phyloP scores from a whole-genome alignment of 2,113 vertebrate genomes.

The Neodontobutis hainanensis region DNA sequence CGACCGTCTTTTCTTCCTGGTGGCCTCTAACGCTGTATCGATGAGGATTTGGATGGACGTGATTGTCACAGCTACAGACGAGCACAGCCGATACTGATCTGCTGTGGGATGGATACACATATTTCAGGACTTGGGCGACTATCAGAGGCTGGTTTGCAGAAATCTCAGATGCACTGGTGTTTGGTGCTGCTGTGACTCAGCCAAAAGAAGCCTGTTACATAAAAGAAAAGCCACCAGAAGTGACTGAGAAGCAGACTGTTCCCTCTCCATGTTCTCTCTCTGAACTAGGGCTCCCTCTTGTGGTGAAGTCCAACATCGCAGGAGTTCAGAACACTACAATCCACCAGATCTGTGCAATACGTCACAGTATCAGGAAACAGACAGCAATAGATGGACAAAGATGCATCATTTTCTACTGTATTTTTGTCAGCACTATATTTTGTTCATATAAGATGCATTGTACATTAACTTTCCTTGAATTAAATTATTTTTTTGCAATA shows the following conservation, averaged over 20 bases:
- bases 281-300: constrained; percentile 36
- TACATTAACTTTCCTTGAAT: constrained; percentile 33
- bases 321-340: constrained; percentile 11
- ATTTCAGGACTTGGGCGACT: neutral
- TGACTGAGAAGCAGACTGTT: constrained; percentile 8
- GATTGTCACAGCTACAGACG: constrained; percentile 88
- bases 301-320: constrained; percentile 47
- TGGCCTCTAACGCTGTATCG: constrained; percentile 84
- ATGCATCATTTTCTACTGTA: constrained; percentile 4
- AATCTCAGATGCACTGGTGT: neutral
- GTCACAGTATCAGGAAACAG: neutral
- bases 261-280: constrained; percentile 35
- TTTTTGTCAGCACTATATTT: neutral
- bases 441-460: constrained; percentile 17
- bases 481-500: constrained; percentile 64
- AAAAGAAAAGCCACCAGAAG: neutral
- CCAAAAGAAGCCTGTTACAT: neutral
- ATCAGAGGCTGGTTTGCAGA: neutral
- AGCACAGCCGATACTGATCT: constrained; percentile 84
- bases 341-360: constrained; percentile 3
- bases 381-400: neutral
- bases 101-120: neutral
- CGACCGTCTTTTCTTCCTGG: constrained; percentile 90
- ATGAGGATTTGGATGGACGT: constrained; percentile 96
- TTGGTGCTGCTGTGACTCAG: no score